Conservation (phyloP, 53 echinoderm and acorn worm genomes). For the Stichopus horrens region DNA sequence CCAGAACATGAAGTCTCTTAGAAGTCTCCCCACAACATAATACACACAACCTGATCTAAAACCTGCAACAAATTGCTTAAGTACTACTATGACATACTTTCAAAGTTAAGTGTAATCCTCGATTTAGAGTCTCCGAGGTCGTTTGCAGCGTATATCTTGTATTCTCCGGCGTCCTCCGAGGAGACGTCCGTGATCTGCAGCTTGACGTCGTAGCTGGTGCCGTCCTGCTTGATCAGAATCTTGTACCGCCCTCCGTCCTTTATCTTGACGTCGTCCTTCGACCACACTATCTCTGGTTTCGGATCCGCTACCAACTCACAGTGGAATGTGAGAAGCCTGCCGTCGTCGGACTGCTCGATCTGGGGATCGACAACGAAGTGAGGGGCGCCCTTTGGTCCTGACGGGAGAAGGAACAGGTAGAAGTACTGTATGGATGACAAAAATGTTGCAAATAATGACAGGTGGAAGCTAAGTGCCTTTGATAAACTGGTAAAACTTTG, state of each 20-base stretch:
- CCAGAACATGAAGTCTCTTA: no score
- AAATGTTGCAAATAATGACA: no score
- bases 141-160: slow-evolving; percentile 88
- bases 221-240: slow-evolving; percentile 69
- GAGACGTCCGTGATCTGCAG: slow-evolving; percentile 77
- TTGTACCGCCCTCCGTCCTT: slow-evolving; percentile 69
- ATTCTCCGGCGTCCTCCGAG: slow-evolving; percentile 80
- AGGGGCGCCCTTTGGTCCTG: slow-evolving; percentile 78
- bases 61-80: no score
- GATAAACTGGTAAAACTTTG: no score
- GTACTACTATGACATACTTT: slow-evolving; percentile 51
- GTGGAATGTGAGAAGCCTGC: slow-evolving; percentile 73
- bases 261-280: slow-evolving; percentile 65
- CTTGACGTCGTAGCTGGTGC: slow-evolving; percentile 59
- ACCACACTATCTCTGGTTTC: slow-evolving; percentile 83
- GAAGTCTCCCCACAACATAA: no score
- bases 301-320: slow-evolving; percentile 97
- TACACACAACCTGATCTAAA: no score
- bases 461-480: no score
- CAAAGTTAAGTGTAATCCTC: slow-evolving; percentile 96
- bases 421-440: no score
- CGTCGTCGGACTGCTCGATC: slow-evolving; percentile 87
- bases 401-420: neutral
- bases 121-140: slow-evolving; percentile 93
- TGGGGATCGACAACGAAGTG: slow-evolving; percentile 86